Evolutionary conservation across 2,113 vertebrate species (phyloP).

Genomic region (Phycodurus eques): DNA sequence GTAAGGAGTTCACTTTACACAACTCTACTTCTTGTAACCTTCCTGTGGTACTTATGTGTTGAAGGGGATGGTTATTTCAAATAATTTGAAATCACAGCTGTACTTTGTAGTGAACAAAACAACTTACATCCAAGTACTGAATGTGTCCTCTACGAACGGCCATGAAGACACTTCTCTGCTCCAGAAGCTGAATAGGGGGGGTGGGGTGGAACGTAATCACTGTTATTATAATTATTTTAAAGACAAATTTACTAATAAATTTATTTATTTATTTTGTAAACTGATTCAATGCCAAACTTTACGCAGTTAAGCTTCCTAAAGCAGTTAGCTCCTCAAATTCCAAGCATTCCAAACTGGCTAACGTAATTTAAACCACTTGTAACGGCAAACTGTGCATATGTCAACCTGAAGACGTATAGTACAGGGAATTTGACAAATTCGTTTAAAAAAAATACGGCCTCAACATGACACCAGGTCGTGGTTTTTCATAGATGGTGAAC

Average conservation of each 20-base stretch:
- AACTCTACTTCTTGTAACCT: neutral
- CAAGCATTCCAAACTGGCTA: neutral
- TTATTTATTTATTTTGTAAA: neutral
- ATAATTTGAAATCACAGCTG: neutral
- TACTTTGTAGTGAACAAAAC: neutral
- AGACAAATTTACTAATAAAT: neutral
- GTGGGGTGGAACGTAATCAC: slow-evolving; percentile 10
- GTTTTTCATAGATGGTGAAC: neutral
- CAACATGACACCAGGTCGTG: neutral
- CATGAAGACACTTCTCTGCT: slow-evolving; percentile 80
- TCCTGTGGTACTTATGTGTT: neutral
- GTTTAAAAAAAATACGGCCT: neutral
- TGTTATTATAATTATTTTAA: neutral
- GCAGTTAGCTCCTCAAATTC: neutral
- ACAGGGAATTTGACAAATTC: neutral
- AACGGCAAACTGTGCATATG: neutral
- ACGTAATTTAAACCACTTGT: neutral
- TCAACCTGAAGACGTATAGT: neutral
- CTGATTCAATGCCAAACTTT: neutral
- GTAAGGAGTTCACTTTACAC: neutral
- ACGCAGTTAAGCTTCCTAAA: neutral
- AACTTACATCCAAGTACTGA: slow-evolving; percentile 80
- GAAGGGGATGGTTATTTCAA: slow-evolving; percentile 1
- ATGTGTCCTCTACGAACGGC: slow-evolving; percentile 80
- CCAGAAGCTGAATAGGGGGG: slow-evolving; percentile 58